A percentile compares a stretch with the other conserved stretches of the same genome.
Evolutionary conservation across 2,888 invertebrate species (phyloP).

Genomic region (Sphecodes monilicornis): DNA sequence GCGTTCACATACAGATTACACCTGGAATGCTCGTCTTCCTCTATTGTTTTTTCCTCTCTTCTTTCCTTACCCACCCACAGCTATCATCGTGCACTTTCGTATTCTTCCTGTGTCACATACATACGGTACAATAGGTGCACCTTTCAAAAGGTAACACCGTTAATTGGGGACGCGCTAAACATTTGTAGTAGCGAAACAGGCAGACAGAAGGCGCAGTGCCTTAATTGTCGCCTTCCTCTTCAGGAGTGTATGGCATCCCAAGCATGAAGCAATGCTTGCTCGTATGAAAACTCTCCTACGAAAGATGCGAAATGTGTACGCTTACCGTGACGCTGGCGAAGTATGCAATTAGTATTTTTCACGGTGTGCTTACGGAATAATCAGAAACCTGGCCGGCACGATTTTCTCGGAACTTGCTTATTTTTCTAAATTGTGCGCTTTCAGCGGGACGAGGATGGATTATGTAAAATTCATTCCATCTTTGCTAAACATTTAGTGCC

Average conservation of each 20-base stretch:
- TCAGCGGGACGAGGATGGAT: background rate
- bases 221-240: constrained; percentile 82
- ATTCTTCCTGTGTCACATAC: constrained; percentile 63
- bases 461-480: background rate
- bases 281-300: constrained; percentile 65
- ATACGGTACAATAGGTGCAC: constrained; percentile 63
- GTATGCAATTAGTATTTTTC: constrained; percentile 50
- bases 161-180: constrained; percentile 65
- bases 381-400: background rate
- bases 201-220: constrained; percentile 78
- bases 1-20: constrained; percentile 74
- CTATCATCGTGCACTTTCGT: constrained; percentile 46
- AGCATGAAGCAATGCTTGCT: constrained; percentile 70
- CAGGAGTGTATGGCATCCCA: constrained; percentile 68
- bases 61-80: constrained; percentile 44
- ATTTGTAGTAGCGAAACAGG: constrained; percentile 58
- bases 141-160: constrained; percentile 66
- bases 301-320: constrained; percentile 52
- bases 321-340: constrained; percentile 27
- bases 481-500: background rate
- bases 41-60: constrained; percentile 54
- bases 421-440: background rate
- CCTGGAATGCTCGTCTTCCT: constrained; percentile 54
- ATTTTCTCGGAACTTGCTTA: background rate
- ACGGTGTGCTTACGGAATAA: background rate